These are phyloP conservation scores for Drosophila quasianomalipes DNA, from an alignment of 2,888 invertebrate genomes.

Conservation along the genomic window DNA sequence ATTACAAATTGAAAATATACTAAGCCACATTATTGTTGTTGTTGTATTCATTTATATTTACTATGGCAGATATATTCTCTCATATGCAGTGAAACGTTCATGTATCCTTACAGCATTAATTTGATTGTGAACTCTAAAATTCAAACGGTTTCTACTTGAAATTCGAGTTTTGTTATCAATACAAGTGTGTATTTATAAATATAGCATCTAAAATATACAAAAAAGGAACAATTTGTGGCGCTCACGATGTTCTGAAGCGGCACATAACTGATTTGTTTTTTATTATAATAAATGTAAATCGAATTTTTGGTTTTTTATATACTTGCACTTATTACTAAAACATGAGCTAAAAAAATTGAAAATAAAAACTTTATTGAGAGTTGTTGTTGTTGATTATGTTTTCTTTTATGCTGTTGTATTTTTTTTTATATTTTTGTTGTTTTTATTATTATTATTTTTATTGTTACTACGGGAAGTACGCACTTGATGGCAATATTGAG, in stretches of 20 bases:
- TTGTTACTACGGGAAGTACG: constrained; percentile 63
- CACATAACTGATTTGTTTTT: constrained; percentile 63
- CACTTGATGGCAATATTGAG: constrained; percentile 65
- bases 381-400: constrained; percentile 43
- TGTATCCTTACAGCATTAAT: constrained; percentile 34
- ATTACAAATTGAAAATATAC: constrained; percentile 61
- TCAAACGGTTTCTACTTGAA: constrained; percentile 44
- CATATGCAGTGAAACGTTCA: constrained; percentile 27
- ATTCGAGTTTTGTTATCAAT: constrained; percentile 41
- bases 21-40: constrained; percentile 31
- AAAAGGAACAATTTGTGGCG: constrained; percentile 82
- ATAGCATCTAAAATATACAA: constrained; percentile 78
- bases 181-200: constrained; percentile 61
- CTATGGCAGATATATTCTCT: constrained; percentile 40
- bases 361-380: constrained; percentile 60
- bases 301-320: constrained; percentile 71
- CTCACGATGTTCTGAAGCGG: constrained; percentile 49
- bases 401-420: constrained; percentile 19
- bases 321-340: constrained; percentile 74
- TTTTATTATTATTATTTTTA: constrained; percentile 24
- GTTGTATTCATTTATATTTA: constrained; percentile 15
- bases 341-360: constrained; percentile 58
- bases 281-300: constrained; percentile 84
- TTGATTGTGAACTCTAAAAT: constrained; percentile 35
- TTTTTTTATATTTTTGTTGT: constrained; percentile 24